Conservation (phyloP, 2,113 vertebrate genomes). For the Cephalopholis sonnerati region DNA sequence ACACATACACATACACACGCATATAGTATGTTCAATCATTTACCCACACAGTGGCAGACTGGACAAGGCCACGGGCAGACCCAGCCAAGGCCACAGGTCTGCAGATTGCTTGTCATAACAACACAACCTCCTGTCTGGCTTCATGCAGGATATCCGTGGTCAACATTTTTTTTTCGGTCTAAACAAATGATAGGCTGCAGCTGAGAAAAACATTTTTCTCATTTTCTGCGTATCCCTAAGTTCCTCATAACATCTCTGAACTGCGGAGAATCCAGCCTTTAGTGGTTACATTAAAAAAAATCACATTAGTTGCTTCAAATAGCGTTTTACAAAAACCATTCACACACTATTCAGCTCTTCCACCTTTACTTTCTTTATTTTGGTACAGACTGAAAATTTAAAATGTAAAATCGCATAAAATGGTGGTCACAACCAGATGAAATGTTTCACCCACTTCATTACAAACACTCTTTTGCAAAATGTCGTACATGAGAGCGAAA, state of each 20-base stretch:
- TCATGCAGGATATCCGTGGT: constrained; percentile 57
- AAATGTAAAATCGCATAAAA: not conserved
- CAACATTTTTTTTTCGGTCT: constrained; percentile 13
- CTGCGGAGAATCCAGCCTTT: not conserved
- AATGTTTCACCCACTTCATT: constrained; percentile 23
- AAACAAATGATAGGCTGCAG: constrained; percentile 38
- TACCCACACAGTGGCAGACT: constrained; percentile 42
- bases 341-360: not conserved
- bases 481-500: constrained; percentile 12
- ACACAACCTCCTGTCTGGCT: constrained; percentile 49
- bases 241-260: not conserved
- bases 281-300: not conserved
- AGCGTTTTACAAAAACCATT: not conserved
- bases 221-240: not conserved
- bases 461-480: constrained; percentile 18
- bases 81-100: constrained; percentile 58
- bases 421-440: not conserved
- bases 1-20: not conserved
- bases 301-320: not conserved
- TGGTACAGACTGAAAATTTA: not conserved
- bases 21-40: constrained; percentile 2
- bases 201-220: constrained; percentile 13
- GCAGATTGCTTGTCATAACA: constrained; percentile 62
- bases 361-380: not conserved
- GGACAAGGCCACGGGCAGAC: constrained; percentile 66